Conservation (phyloP, 1,140 invertebrate species). For the Dryas iulia region DNA sequence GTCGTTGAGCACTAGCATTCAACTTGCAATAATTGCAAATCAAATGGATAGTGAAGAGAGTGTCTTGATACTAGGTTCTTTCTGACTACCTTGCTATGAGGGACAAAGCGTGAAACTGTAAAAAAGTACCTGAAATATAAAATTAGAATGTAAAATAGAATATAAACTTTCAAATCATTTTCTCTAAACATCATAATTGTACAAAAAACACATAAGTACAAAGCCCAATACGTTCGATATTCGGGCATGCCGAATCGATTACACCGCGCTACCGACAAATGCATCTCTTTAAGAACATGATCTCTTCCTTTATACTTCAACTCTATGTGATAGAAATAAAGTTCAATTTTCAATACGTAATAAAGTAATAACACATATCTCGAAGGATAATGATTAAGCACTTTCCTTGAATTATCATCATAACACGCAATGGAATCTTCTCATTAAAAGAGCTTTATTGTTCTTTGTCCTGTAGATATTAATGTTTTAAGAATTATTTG, state of each 20-base stretch:
- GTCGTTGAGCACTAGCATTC: too few relatives aligned
- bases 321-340: slow-evolving; percentile 9
- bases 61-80: too few relatives aligned
- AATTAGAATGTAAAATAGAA: neutral
- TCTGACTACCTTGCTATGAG: too few relatives aligned
- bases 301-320: neutral
- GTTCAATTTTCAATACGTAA: neutral
- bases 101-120: too few relatives aligned
- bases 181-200: slow-evolving; percentile 22
- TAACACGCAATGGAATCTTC: slow-evolving; percentile 41
- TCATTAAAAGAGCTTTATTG: slow-evolving; percentile 32
- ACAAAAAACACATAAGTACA: slow-evolving; percentile 25
- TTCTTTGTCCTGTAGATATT: neutral
- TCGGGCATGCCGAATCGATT: slow-evolving; percentile 58
- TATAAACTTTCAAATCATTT: slow-evolving; percentile 2
- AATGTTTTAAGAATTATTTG: neutral
- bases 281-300: slow-evolving; percentile 12
- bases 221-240: slow-evolving; percentile 42
- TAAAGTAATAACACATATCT: slow-evolving; percentile 17
- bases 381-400: slow-evolving; percentile 33
- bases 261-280: slow-evolving; percentile 50
- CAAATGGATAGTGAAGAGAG: too few relatives aligned
- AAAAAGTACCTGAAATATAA: too few relatives aligned
- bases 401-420: slow-evolving; percentile 40
- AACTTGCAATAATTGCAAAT: too few relatives aligned